Evolutionary conservation across 2,888 invertebrate species (phyloP).

Genomic region (Leucophora obtusa): DNA sequence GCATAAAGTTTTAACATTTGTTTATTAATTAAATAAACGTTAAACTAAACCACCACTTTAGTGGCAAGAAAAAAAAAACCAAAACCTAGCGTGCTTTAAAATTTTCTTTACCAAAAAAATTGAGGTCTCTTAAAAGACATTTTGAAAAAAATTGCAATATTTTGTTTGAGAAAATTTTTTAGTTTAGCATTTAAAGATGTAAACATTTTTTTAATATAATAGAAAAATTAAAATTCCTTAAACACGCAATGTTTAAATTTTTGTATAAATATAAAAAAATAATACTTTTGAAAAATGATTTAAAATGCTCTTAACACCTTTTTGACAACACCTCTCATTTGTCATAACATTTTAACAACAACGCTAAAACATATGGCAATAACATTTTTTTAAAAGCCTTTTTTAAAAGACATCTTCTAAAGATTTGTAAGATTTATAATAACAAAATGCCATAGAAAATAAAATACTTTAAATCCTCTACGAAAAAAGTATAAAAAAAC

Average conservation of each 20-base stretch:
- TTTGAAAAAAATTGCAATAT: slow-evolving; percentile 9
- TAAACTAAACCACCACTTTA: slow-evolving; percentile 10
- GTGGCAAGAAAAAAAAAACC: slow-evolving; percentile 6
- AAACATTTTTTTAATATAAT: not conserved
- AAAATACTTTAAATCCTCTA: not conserved
- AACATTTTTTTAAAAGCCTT: slow-evolving; percentile 23
- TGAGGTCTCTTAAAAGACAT: slow-evolving; percentile 42
- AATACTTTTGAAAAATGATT: slow-evolving; percentile 49
- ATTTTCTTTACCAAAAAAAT: slow-evolving; percentile 1
- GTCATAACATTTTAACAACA: slow-evolving; percentile 58
- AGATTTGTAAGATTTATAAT: no score
- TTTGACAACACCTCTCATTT: slow-evolving; percentile 67
- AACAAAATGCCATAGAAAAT: not conserved
- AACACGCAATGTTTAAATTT: slow-evolving; percentile 52
- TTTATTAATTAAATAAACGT: slow-evolving; percentile 58
- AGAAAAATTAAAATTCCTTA: slow-evolving; percentile 33
- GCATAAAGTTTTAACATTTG: slow-evolving; percentile 48
- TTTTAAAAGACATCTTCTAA: no score
- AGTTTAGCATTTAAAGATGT: slow-evolving; percentile 9
- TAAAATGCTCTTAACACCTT: slow-evolving; percentile 68
- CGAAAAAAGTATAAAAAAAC: not conserved
- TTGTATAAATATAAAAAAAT: slow-evolving; percentile 4
- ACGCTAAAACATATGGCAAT: slow-evolving; percentile 22
- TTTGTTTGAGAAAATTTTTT: slow-evolving; percentile 32
- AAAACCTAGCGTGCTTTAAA: slow-evolving; percentile 35